Base-by-base conservation (phyloP, 1,140 invertebrate genomes). In the Cecropterus lyciades region DNA sequence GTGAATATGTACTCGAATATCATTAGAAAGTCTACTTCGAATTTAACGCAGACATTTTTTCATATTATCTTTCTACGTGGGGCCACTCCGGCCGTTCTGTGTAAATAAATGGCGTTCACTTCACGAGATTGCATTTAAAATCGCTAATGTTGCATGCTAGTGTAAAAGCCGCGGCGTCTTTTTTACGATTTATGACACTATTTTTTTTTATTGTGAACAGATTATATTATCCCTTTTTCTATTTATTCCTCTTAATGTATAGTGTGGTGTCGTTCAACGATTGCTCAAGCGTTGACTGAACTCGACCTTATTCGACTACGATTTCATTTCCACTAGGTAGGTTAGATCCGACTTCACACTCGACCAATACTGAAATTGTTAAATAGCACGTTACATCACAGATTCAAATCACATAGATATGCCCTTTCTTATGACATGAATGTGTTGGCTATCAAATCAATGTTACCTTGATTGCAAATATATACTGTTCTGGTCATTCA, bases 1-100 rank as follows among this genome's bases (percentile, higher is more conserved):
- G 88, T 89, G 82, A 87, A 91, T 89, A 87, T 88, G 85, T 89
- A 87, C 87, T 91, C 87, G 89, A 89, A 91, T 91, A 91, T 89
- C 84, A 84, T 81, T 80, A 76, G 82, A 74, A 66, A 78, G 76
- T 83, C 79, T 72, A 78, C 77, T 86, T 87, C 83, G 80, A 78
- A 84, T 78, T 78, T 73, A 67, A 80, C 69, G 70, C 73, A 72
- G 72, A 79, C 48, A 60, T 73, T 80, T 78, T 68, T 79, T 77
- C 70, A 76, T 76, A 69, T 69, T 59, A 52, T 52, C 67, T 46
- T 71, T 70, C 67, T 76, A 75, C 69, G 70, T 72, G 73, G 70
- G 71, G 67, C 72, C 76, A 53, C 42, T 52, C 43, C 53, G 66
- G 76, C 73, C 72, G 69, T 67, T 77, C 76, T 79, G 70, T 90